Evolutionary conservation across 2,113 vertebrate species (phyloP), one percentile per base, ranked within the genome.

Genomic region (Pseudorectes ferrugineus): DNA sequence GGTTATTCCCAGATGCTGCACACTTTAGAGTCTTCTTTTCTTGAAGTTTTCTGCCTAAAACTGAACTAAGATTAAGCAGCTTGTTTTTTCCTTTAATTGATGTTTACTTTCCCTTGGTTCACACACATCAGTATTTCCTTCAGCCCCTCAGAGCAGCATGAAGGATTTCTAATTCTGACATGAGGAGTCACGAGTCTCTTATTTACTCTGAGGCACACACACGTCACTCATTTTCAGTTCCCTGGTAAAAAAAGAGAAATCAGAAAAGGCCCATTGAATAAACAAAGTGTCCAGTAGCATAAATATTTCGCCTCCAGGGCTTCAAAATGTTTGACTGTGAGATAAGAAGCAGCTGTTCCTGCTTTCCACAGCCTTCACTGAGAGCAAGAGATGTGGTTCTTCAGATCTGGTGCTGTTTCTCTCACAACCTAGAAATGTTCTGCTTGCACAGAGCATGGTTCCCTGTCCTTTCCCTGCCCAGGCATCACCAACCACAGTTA

Each of bases 201-300:
- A 52, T 89, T 96, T 96, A 92, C 15, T 52, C 40, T 74, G 62
- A 81, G 65, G 46, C 77, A 43, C 52, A 13, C 13, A 70, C 28
- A 62, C 11, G 2, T 63, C 65, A 59, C 73, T 95, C 85, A 84
- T 46, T 74, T 68, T 42, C 57, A 67, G 63, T 17, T 95, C 54
- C 78, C 88, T 58, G 42, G n/a, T 42, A 7, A 29, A 28, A 65
- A 89, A 58, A 55, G 33, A 59, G 18, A 26, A 87, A 95, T 36
- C 5, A 68, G 26, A 85, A 71, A 80, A 57, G 45, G 25, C 59
- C 65, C 54, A 72, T 35, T 90, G 88, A 81, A 71, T 94, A 97
- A 97, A 97, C 96, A 94, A 96, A 95, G 48, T 90, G 36, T 86
- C 93, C 82, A 58, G 88, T 91, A 96, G 90, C 89, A 90, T 88